Evolutionary conservation across 2,888 invertebrate species (phyloP).

Genomic region (Rhagonycha fulva): DNA sequence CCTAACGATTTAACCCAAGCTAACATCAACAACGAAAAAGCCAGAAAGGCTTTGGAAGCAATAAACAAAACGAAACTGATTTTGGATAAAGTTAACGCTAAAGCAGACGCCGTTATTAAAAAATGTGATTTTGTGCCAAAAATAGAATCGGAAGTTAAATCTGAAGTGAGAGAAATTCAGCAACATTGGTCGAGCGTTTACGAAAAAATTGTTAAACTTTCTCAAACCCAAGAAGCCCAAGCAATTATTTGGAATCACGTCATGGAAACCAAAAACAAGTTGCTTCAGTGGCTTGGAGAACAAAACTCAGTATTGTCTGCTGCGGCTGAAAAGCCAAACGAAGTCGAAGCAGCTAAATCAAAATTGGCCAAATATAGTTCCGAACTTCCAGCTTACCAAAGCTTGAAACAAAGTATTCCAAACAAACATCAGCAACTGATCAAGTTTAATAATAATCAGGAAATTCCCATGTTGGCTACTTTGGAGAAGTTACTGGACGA

Average conservation of each 20-base stretch:
- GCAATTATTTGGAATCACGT: conserved; percentile 92
- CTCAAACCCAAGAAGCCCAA: conserved; percentile 85
- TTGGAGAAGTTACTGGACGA: conserved; percentile 71
- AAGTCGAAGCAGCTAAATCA: conserved; percentile 79
- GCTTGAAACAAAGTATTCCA: conserved; percentile 75
- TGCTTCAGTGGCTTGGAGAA: conserved; percentile 82
- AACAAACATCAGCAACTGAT: conserved; percentile 80
- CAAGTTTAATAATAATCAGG: conserved; percentile 73
- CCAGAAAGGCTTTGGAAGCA: conserved; percentile 75
- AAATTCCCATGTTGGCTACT: conserved; percentile 70
- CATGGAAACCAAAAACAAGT: conserved; percentile 81
- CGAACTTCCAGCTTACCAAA: conserved; percentile 78
- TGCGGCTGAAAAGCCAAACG: conserved; percentile 76
- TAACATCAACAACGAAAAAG: conserved; percentile 71
- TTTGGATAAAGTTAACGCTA: conserved; percentile 78
- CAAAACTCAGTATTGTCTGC: conserved; percentile 78
- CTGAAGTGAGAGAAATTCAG: conserved; percentile 66
- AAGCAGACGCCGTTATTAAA: conserved; percentile 71
- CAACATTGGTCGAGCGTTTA: conserved; percentile 73
- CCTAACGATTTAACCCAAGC: conserved; percentile 77
- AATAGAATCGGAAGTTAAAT: conserved; percentile 64
- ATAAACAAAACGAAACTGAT: conserved; percentile 75
- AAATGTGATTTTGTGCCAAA: conserved; percentile 71
- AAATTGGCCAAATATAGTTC: conserved; percentile 83
- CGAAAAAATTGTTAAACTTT: conserved; percentile 71